phyloP scores from a whole-genome alignment of 1,140 invertebrate species.

The Eueides isabella region DNA sequence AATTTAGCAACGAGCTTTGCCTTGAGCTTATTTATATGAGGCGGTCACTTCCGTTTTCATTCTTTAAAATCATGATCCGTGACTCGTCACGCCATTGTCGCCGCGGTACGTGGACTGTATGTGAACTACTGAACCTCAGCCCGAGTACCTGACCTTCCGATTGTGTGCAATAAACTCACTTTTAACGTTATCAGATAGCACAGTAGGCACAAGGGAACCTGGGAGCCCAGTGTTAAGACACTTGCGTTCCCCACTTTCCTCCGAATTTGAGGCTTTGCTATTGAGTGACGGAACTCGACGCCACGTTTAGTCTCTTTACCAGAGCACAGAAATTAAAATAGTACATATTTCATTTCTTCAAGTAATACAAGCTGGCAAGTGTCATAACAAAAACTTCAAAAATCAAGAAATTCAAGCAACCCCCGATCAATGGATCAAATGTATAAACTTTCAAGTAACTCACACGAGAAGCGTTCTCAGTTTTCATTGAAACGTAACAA shows the following conservation, averaged over 20 bases:
- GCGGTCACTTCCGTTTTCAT: conserved; percentile 62
- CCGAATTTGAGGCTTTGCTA: too few relatives aligned
- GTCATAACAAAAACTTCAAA: background rate
- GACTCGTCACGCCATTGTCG: conserved; percentile 66
- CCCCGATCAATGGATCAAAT: background rate
- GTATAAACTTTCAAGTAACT: conserved; percentile 13
- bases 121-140: conserved; percentile 9
- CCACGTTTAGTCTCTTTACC: too few relatives aligned
- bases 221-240: too few relatives aligned
- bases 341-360: too few relatives aligned
- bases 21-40: conserved; percentile 48
- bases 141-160: background rate
- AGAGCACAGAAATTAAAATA: too few relatives aligned
- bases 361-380: too few relatives aligned
- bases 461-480: conserved; percentile 15
- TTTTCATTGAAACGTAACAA: conserved; percentile 33
- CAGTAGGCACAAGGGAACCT: too few relatives aligned
- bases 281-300: too few relatives aligned
- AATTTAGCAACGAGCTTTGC: conserved; percentile 18
- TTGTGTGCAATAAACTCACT: background rate
- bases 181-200: background rate
- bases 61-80: conserved; percentile 63
- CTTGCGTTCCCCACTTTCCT: too few relatives aligned
- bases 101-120: conserved; percentile 18
- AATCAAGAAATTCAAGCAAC: background rate